Evolutionary conservation across 2,113 vertebrate species (phyloP).

Genomic region (Apodemus sylvaticus): DNA sequence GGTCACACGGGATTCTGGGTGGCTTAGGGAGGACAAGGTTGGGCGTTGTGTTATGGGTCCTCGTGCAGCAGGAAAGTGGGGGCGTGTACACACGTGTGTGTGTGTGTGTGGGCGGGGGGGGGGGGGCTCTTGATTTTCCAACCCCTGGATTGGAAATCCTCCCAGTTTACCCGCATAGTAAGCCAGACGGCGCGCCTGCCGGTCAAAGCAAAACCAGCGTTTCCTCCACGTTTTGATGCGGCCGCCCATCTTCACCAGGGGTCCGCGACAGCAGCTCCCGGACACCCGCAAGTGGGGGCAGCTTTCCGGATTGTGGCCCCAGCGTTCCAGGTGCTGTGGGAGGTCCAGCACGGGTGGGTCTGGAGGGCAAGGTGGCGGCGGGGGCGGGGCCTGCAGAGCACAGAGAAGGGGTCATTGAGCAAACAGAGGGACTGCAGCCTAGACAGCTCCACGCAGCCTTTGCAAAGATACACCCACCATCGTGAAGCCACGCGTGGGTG

Average conservation of each 20-base stretch:
- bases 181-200: constrained; percentile 89
- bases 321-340: constrained; percentile 89
- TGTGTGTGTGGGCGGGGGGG: too few relatives aligned
- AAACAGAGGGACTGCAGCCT: neutral
- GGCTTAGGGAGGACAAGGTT: neutral
- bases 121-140: neutral
- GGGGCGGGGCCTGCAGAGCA: constrained; percentile 58
- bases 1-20: neutral
- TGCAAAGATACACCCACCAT: neutral
- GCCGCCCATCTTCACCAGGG: constrained; percentile 93
- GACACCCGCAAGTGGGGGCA: constrained; percentile 88
- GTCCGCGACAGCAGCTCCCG: constrained; percentile 87
- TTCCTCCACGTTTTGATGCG: constrained; percentile 95
- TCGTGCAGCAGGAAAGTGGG: accelerated
- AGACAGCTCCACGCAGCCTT: neutral
- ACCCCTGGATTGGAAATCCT: too few relatives aligned
- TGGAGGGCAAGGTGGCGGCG: constrained; percentile 18
- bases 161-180: constrained; percentile 89
- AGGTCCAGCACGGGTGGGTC: constrained; percentile 86
- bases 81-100: too few relatives aligned
- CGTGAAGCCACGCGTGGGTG: too few relatives aligned
- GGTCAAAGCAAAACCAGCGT: constrained; percentile 95
- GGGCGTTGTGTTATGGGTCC: neutral
- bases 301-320: constrained; percentile 89
- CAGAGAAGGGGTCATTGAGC: neutral